A percentile compares a stretch with the other conserved stretches of the same genome.
Conservation (phyloP, 2,888 invertebrate genomes). For the Ferrisia virgata region DNA sequence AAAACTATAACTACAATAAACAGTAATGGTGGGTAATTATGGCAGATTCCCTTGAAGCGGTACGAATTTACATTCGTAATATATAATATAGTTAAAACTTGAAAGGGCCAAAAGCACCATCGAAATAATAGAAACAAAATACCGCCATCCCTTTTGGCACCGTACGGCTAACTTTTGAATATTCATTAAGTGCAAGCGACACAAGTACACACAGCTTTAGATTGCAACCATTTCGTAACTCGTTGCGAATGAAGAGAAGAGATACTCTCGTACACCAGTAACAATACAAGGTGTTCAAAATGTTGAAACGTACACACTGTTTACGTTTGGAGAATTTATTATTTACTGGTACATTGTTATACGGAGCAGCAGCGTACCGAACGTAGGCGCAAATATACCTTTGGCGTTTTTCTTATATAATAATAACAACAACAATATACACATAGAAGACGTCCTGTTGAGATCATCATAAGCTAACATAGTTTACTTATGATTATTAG, state of each 20-base stretch:
- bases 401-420: not conserved
- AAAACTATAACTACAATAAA: slow-evolving; percentile 33
- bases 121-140: slow-evolving; percentile 43
- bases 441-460: not conserved
- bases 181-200: slow-evolving; percentile 42
- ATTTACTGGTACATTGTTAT: slow-evolving; percentile 6
- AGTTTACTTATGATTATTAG: slow-evolving; percentile 11
- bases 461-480: not conserved
- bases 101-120: slow-evolving; percentile 42
- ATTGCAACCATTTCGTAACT: slow-evolving; percentile 4
- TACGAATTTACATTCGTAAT: slow-evolving; percentile 42
- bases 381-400: not conserved
- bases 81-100: slow-evolving; percentile 42
- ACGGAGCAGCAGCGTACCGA: not conserved
- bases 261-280: not conserved
- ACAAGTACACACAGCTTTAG: slow-evolving; percentile 23
- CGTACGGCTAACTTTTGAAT: slow-evolving; percentile 39
- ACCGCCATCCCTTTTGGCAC: slow-evolving; percentile 40
- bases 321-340: slow-evolving; percentile 16
- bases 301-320: not conserved
- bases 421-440: not conserved
- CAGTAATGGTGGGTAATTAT: slow-evolving; percentile 41
- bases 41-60: slow-evolving; percentile 42
- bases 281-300: slow-evolving; percentile 23
- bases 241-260: too few species aligned